phyloP scores from a whole-genome alignment of 1,140 invertebrate genomes.

The Apocrypta bakeri region DNA sequence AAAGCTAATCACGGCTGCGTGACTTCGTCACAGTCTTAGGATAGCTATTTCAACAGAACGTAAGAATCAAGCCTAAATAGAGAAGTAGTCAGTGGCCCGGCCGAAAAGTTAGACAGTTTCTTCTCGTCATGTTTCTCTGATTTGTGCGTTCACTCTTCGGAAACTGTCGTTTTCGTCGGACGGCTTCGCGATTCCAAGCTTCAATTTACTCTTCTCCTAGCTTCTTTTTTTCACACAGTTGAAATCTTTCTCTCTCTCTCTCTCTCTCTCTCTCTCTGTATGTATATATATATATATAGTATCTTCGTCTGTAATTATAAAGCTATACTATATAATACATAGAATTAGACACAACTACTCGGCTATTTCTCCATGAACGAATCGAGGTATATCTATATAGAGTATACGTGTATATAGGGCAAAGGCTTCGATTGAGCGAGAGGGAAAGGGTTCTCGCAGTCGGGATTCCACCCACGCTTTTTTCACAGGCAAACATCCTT shows the following conservation, averaged over 20 bases:
- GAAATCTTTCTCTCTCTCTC: not conserved
- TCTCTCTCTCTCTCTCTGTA: too few species aligned
- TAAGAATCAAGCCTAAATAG: not conserved
- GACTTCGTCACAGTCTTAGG: not conserved
- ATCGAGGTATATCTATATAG: too few species aligned
- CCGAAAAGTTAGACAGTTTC: not conserved
- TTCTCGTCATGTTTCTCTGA: conserved; percentile 63
- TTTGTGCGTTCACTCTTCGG: conserved; percentile 65
- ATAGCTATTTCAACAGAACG: not conserved
- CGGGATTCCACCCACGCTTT: conserved; percentile 75
- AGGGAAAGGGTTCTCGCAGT: conserved; percentile 68
- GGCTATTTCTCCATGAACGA: too few species aligned
- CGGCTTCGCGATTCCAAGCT: not conserved
- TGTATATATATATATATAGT: too few species aligned
- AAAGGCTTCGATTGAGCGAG: too few species aligned
- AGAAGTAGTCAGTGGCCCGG: not conserved
- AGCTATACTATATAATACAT: too few species aligned
- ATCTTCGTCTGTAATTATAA: too few species aligned
- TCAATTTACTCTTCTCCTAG: too few species aligned
- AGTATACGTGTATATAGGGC: too few species aligned
- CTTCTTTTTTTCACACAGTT: too few species aligned
- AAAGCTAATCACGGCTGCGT: not conserved
- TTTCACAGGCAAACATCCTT: conserved; percentile 69
- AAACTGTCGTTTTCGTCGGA: conserved; percentile 67
- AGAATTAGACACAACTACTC: too few species aligned